Evolutionary conservation across 2,888 invertebrate genomes (phyloP).

Genomic region (Boloria selene): DNA sequence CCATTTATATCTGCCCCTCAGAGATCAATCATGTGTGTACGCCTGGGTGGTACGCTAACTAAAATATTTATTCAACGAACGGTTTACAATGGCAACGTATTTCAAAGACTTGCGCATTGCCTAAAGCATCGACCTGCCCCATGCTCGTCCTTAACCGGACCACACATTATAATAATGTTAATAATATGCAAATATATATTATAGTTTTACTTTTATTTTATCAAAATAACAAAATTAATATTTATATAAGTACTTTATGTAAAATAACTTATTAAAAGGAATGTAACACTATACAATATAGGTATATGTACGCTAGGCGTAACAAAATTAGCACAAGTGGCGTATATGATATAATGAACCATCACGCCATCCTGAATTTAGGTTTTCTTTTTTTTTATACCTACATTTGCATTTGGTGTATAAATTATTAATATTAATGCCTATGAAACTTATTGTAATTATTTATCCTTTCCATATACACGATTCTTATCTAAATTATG

Average conservation of each 20-base stretch:
- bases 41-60: constrained; percentile 74
- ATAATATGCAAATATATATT: constrained; percentile 26
- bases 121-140: constrained; percentile 44
- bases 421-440: too few relatives aligned
- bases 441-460: too few relatives aligned
- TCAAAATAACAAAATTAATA: constrained; percentile 24
- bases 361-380: too few relatives aligned
- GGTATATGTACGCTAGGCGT: too few relatives aligned
- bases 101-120: constrained; percentile 64
- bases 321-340: too few relatives aligned
- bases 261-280: too few relatives aligned
- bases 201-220: constrained; percentile 13
- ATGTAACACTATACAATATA: too few relatives aligned
- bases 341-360: too few relatives aligned
- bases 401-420: too few relatives aligned
- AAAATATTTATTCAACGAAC: constrained; percentile 76
- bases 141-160: constrained; percentile 23
- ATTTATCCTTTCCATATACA: too few relatives aligned
- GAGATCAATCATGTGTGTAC: constrained; percentile 71
- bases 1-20: constrained; percentile 63
- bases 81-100: constrained; percentile 76
- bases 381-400: too few relatives aligned
- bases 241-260: not conserved
- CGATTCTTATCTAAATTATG: too few relatives aligned
- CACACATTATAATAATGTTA: constrained; percentile 29